phyloP scores from a whole-genome alignment of 2,888 invertebrate genomes.

The Acleris emargana region DNA sequence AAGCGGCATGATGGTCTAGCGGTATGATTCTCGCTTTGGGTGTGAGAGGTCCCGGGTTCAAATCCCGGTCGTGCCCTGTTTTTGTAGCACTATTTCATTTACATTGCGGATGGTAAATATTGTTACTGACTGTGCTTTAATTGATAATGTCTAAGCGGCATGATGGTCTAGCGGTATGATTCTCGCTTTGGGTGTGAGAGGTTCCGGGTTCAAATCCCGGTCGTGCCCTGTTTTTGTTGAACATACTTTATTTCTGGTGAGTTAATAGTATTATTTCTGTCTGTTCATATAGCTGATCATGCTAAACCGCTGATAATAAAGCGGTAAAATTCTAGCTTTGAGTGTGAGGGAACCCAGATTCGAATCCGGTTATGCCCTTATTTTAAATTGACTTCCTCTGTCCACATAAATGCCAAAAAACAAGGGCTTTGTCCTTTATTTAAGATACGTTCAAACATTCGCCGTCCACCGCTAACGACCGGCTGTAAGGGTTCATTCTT shows the following conservation, averaged over 20 bases:
- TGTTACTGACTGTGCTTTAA: too few relatives aligned
- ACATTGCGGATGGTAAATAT: too few relatives aligned
- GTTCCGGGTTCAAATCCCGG: slow-evolving; percentile 72
- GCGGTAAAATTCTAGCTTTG: slow-evolving; percentile 57
- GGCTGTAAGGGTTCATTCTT: slow-evolving; percentile 16
- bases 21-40: slow-evolving; percentile 56
- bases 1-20: slow-evolving; percentile 61
- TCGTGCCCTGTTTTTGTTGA: slow-evolving; percentile 54
- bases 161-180: slow-evolving; percentile 69
- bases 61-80: slow-evolving; percentile 70
- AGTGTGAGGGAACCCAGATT: slow-evolving; percentile 60
- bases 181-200: slow-evolving; percentile 58
- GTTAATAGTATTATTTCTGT: too few relatives aligned
- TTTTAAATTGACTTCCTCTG: too few relatives aligned
- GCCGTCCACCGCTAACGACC: slow-evolving; percentile 6
- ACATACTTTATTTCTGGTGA: too few relatives aligned
- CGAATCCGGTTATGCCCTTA: slow-evolving; percentile 66
- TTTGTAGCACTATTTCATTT: too few relatives aligned
- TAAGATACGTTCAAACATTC: slow-evolving; percentile 43
- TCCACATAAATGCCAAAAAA: not conserved
- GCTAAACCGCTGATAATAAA: slow-evolving; percentile 42
- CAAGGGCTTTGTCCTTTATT: slow-evolving; percentile 41
- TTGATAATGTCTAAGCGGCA: not conserved
- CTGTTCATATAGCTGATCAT: too few relatives aligned
- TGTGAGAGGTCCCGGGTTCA: slow-evolving; percentile 66